Evolutionary conservation across 2,113 vertebrate genomes (phyloP).

Genomic region (Aix galericulata): DNA sequence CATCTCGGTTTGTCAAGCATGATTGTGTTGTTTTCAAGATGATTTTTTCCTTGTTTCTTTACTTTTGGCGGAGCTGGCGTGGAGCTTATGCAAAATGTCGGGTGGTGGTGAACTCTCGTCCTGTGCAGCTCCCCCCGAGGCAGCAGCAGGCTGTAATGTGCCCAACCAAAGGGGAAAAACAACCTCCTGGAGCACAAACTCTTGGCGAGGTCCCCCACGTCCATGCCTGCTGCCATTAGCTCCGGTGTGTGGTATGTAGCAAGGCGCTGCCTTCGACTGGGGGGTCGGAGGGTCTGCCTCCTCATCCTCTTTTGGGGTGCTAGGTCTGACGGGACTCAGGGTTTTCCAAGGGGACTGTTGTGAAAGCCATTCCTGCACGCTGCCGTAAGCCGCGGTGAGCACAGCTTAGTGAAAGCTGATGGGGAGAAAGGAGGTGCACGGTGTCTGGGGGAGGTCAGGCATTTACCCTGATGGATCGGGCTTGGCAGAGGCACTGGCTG

Average conservation of each 20-base stretch:
- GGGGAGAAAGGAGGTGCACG: rapidly evolving
- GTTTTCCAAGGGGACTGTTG: not conserved
- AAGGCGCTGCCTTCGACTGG: not conserved
- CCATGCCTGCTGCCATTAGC: not conserved
- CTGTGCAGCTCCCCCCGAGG: not conserved
- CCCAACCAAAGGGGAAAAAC: not conserved
- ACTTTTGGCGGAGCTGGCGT: rapidly evolving
- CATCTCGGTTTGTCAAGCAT: rapidly evolving
- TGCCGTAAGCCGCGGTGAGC: rapidly evolving
- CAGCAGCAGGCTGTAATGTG: not conserved
- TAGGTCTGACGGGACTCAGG: not conserved
- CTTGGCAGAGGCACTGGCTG: not conserved
- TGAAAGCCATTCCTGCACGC: not conserved
- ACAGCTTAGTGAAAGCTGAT: not conserved
- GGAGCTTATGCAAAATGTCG: not conserved
- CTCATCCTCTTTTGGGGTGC: not conserved
- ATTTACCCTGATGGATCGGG: not conserved
- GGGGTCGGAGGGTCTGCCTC: not conserved
- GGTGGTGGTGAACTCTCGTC: not conserved
- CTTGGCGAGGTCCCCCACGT: not conserved
- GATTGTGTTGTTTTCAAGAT: not conserved
- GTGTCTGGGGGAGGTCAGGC: not conserved
- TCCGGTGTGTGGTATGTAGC: rapidly evolving
- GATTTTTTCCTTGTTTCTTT: not conserved
- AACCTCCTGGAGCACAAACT: not conserved